Base-by-base conservation (phyloP, 1,140 invertebrate species). In the Brachionus angularis region DNA sequence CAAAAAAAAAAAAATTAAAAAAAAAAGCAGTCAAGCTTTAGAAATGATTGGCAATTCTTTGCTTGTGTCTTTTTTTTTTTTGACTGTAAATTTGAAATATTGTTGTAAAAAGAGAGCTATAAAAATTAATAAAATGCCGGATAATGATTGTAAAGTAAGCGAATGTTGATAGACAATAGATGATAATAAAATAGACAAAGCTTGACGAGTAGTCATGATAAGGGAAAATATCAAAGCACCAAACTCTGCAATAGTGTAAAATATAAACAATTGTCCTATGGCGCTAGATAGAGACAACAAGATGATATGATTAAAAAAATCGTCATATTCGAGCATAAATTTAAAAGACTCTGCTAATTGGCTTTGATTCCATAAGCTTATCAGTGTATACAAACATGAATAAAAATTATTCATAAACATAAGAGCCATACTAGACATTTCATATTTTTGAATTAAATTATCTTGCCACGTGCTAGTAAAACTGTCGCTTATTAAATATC, bases 401-500 rank as follows among this genome's bases (percentile, higher is more conserved):
- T 95, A 97, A 72, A 95, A 84, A 82, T 97, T 98, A 1, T 97
- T 92, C 16, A 89, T 91, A 79, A 89, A 92, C 93, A 98, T 96
- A 93, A 98, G 97, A 84, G 98, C 91, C 73, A 96, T 85, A 39
- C 89, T 88, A 14, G 86, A 87, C 82, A 91, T 89, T 74, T 86
- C 76, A 78, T 96, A 91, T 49, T 87, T 85, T 18, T 80, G 86
- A 80, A 96, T 96, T 33, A 98, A 84, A 74, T 88, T 88, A 74
- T 89, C 89, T 83, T 99, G 96, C 93, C 94, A 98, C 80, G 96
- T 97, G 55, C 92, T 90, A 8, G 96, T 99, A 82, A 98, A 99
- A 81, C 93, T 93, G 83, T 98, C 96, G 82, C 94, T 92, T 44
- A 87, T 80, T 86, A 98, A 89, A 82, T 72, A 61, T 16, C 88